Percentiles rank a stretch among this genome's conserved stretches.
phyloP scores from a whole-genome alignment of 2,888 invertebrate genomes.

The Meteorus colon region DNA sequence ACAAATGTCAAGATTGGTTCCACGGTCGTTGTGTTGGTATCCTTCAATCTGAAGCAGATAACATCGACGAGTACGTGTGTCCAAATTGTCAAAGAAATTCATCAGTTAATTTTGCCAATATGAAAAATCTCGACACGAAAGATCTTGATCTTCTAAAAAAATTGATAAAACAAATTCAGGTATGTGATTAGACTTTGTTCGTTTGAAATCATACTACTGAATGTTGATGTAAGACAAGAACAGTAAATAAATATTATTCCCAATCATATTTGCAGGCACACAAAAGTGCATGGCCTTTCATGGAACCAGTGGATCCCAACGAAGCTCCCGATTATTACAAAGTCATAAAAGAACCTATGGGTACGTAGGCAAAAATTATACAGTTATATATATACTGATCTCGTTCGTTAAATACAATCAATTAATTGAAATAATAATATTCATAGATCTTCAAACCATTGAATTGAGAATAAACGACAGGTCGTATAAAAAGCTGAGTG shows the following conservation, averaged over 20 bases:
- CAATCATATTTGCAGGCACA: slow-evolving; percentile 78
- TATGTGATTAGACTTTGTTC: slow-evolving; percentile 64
- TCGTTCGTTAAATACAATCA: slow-evolving; percentile 68
- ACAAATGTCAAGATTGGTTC: slow-evolving; percentile 99
- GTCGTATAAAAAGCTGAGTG: slow-evolving; percentile 89
- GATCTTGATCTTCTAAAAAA: slow-evolving; percentile 90
- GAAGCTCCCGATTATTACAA: slow-evolving; percentile 98
- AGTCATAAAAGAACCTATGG: slow-evolving; percentile 97
- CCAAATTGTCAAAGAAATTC: slow-evolving; percentile 95
- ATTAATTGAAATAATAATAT: slow-evolving; percentile 47
- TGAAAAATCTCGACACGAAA: slow-evolving; percentile 85
- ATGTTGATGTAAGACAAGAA: background rate
- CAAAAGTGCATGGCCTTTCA: slow-evolving; percentile 98
- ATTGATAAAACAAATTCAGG: slow-evolving; percentile 92
- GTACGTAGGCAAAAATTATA: slow-evolving; percentile 75
- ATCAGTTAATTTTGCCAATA: slow-evolving; percentile 91
- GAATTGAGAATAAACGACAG: slow-evolving; percentile 89
- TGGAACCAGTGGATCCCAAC: slow-evolving; percentile 96
- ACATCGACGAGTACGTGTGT: slow-evolving; percentile 96
- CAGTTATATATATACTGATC: slow-evolving; percentile 79
- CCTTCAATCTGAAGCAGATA: slow-evolving; percentile 93
- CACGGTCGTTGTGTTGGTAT: slow-evolving; percentile 98
- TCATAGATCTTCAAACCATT: slow-evolving; percentile 93
- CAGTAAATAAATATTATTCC: slow-evolving; percentile 26
- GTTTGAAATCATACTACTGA: background rate